Percentiles rank a stretch among this genome's conserved stretches.
Conservation (phyloP, 2,888 invertebrate genomes). For the Drosophila borborema region DNA sequence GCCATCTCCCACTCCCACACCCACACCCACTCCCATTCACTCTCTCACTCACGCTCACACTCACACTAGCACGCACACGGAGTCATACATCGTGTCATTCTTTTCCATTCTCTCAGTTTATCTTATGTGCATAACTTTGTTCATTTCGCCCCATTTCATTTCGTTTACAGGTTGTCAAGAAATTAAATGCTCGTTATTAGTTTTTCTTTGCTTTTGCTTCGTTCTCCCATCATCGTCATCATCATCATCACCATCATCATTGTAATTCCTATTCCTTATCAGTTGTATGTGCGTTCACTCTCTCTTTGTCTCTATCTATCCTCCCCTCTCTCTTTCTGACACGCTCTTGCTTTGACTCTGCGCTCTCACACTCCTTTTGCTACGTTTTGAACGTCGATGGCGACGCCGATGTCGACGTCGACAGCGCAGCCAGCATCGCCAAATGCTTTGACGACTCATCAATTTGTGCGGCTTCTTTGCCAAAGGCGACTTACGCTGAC, state of each 20-base stretch:
- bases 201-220: constrained; percentile 30
- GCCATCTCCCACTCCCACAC: constrained; percentile 7
- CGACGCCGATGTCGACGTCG: constrained; percentile 6
- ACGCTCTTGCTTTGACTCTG: background rate
- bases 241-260: constrained; percentile 26
- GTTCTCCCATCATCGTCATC: constrained; percentile 20
- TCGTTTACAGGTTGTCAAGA: constrained; percentile 64
- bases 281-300: constrained; percentile 16
- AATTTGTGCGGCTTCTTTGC: constrained; percentile 55
- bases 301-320: background rate
- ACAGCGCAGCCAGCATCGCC: constrained; percentile 26
- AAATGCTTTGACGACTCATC: constrained; percentile 50
- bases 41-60: background rate
- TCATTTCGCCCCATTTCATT: constrained; percentile 51
- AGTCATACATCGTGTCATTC: constrained; percentile 25
- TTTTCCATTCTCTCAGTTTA: constrained; percentile 45
- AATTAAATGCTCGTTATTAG: constrained; percentile 68
- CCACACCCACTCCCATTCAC: background rate
- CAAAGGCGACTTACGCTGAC: constrained; percentile 32
- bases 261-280: constrained; percentile 59
- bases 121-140: constrained; percentile 46
- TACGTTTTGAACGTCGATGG: background rate
- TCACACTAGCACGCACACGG: background rate
- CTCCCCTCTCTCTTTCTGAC: background rate
- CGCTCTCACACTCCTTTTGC: constrained; percentile 10